Evolutionary conservation across 2,797 vertebrate species (phyloP).

Genomic region (Cottoperca gobio): DNA sequence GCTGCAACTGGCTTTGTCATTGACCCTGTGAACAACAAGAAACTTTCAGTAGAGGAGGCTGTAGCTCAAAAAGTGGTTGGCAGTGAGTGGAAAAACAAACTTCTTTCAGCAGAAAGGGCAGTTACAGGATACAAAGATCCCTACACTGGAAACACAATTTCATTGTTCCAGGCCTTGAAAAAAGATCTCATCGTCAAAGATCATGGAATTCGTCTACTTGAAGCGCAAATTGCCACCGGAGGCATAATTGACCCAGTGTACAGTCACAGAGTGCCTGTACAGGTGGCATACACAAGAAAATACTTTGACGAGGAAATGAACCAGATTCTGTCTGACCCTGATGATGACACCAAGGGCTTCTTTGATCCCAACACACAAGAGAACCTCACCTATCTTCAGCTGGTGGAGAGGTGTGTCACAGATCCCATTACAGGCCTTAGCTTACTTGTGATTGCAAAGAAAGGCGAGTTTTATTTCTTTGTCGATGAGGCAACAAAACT

Average conservation of each 20-base stretch:
- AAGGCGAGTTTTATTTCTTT: constrained; percentile 8
- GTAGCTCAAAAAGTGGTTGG: constrained; percentile 82
- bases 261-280: constrained; percentile 87
- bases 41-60: constrained; percentile 89
- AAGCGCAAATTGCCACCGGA: constrained; percentile 90
- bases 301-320: constrained; percentile 61
- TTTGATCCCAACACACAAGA: constrained; percentile 84
- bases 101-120: constrained; percentile 87
- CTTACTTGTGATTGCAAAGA: constrained; percentile 11
- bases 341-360: constrained; percentile 66
- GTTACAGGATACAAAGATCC: constrained; percentile 90
- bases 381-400: constrained; percentile 90
- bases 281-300: constrained; percentile 81
- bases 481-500: constrained; percentile 81
- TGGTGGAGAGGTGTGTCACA: constrained; percentile 86
- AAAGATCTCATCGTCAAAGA: constrained; percentile 87
- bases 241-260: constrained; percentile 88
- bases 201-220: constrained; percentile 87
- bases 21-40: constrained; percentile 83
- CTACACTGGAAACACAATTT: constrained; percentile 84
- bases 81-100: constrained; percentile 86
- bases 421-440: constrained; percentile 85
- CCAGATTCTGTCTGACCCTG: constrained; percentile 78
- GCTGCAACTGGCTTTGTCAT: constrained; percentile 84
- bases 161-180: constrained; percentile 89